phyloP scores from a whole-genome alignment of 2,797 vertebrate species.

The Podargus strigoides region DNA sequence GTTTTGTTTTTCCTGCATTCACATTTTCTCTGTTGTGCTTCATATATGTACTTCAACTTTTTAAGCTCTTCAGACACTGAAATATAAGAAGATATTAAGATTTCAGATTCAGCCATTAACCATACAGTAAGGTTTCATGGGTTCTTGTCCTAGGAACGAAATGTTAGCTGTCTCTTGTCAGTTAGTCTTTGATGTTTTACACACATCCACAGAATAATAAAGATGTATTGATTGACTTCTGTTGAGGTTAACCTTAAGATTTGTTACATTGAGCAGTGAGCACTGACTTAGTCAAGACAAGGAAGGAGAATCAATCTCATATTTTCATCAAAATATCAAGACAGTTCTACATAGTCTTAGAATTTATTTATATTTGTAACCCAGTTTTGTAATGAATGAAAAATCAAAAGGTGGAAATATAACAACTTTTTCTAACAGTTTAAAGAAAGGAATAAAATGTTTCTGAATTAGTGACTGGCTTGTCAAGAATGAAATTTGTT shows the following conservation, averaged over 20 bases:
- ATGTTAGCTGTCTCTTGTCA: slow-evolving; percentile 43
- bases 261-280: slow-evolving; percentile 42
- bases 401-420: not conserved
- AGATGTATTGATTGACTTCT: slow-evolving; percentile 54
- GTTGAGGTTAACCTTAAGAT: slow-evolving; percentile 59
- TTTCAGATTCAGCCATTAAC: slow-evolving; percentile 19
- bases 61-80: not conserved
- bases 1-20: not conserved
- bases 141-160: slow-evolving; percentile 42
- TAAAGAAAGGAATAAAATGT: not conserved
- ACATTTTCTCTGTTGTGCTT: not conserved
- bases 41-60: not conserved
- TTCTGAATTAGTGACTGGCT: not conserved
- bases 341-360: not conserved
- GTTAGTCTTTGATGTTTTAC: slow-evolving; percentile 50
- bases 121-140: not conserved
- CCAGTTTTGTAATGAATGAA: not conserved
- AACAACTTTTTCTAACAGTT: not conserved
- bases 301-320: slow-evolving; percentile 17
- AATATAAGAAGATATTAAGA: not conserved
- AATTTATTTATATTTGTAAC: not conserved
- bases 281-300: not conserved
- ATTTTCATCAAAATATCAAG: slow-evolving; percentile 22
- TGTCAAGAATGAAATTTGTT: not conserved
- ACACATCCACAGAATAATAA: slow-evolving; percentile 58